Base-by-base conservation (phyloP, 2,888 invertebrate genomes). In the Noctua janthe region DNA sequence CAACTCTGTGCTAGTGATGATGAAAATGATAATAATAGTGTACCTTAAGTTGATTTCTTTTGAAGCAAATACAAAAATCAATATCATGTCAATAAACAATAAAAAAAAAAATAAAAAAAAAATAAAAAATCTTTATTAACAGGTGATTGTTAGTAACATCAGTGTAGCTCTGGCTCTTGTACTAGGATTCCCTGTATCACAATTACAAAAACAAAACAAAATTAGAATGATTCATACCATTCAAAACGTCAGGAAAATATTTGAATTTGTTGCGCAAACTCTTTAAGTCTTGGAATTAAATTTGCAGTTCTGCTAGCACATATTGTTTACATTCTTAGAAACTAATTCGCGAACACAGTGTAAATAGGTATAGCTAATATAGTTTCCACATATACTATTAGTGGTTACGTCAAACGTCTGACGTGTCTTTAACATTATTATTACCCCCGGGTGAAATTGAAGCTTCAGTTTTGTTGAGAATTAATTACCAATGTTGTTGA, bases 341-440 rank as follows among this genome's bases (percentile, higher is more conserved):
- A 35, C 13, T 35, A 20, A 39, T 20, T 39, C 35, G 5, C 39
- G 4, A 39, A 66, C 64, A 35, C 20, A 35, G 10, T 39, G 10
- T 20, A 39, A 39, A 66, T 66, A 59, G 23, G 8, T 13, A 43
- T 5, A 64, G n/a, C 10, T 66, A 29, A 29, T 20, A 10, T 17
- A 10, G 11, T 23, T 17, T n/a, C 35, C 43, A n/a, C 17, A 15
- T 47, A 72, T 10, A n/a, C 47, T 54, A 62, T 15, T 7, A 72
- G n/a, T 15, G 1, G 56, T 72, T 39, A 78, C 74, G 64, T 79
- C 62, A 87, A 67, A 43, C 62, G 39, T 76, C 54, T 62, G 39
- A 62, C 49, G 29, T 80, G 86, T 91, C 89, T 90, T 89, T 88
- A 90, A 88, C 90, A 87, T 84, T 91, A 90, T 88, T 89, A 51